A percentile compares a stretch with the other conserved stretches of the same genome.
Conservation (phyloP, 1,140 invertebrate genomes). For the Mycetomoellerius zeteki region DNA sequence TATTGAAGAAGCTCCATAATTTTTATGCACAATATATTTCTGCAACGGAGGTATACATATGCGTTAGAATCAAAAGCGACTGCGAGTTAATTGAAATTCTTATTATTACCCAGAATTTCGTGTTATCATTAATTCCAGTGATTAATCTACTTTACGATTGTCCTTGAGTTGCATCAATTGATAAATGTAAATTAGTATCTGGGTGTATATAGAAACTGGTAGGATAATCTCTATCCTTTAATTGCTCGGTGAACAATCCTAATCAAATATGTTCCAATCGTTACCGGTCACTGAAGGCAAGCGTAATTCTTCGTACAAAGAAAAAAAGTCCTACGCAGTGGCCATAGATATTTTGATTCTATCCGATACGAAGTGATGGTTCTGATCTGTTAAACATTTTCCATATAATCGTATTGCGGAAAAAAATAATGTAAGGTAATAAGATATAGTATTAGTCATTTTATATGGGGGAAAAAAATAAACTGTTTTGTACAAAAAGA, state of each 20-base stretch:
- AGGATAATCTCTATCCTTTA: constrained; percentile 42
- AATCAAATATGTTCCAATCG: constrained; percentile 39
- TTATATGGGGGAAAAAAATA: constrained; percentile 74
- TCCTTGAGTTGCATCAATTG: constrained; percentile 34
- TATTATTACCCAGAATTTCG: constrained; percentile 16
- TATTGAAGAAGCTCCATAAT: constrained; percentile 60
- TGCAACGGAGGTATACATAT: constrained; percentile 20
- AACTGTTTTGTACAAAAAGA: constrained; percentile 72
- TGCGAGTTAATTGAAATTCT: constrained; percentile 9
- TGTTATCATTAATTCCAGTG: not conserved
- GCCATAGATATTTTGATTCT: constrained; percentile 49
- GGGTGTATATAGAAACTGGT: constrained; percentile 45
- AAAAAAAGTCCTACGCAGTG: constrained; percentile 45
- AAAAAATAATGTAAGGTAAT: constrained; percentile 67
- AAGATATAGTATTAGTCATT: constrained; percentile 75
- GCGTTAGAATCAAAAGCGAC: constrained; percentile 46
- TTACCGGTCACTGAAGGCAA: not conserved
- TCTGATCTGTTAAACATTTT: constrained; percentile 66
- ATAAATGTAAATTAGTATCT: constrained; percentile 62
- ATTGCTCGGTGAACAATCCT: constrained; percentile 42
- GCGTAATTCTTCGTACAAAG: constrained; percentile 38
- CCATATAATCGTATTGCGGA: constrained; percentile 69
- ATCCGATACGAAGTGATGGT: constrained; percentile 47
- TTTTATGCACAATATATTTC: constrained; percentile 68
- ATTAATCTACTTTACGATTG: constrained; percentile 6